Evolutionary conservation across 2,888 invertebrate genomes (phyloP).

Genomic region (Allophyes oxyacanthae): DNA sequence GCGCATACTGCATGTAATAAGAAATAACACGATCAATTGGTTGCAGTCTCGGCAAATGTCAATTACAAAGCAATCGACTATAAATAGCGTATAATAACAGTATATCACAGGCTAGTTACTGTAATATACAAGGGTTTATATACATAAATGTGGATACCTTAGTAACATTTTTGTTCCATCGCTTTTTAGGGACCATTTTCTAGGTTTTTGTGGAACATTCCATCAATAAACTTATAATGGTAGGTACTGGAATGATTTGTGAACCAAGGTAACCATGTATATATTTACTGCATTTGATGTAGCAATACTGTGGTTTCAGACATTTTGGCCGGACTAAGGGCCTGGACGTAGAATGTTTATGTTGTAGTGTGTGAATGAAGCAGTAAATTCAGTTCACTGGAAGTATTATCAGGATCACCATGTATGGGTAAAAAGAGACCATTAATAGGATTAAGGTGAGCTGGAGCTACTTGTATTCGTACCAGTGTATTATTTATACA

Average conservation of each 20-base stretch:
- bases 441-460: conserved; percentile 34
- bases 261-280: no score
- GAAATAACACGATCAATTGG: conserved; percentile 55
- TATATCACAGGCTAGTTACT: conserved; percentile 68
- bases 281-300: conserved; percentile 31
- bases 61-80: conserved; percentile 71
- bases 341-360: conserved; percentile 31
- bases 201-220: no score
- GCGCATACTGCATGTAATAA: conserved; percentile 29
- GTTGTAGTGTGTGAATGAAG: conserved; percentile 38
- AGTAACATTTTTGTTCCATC: no score
- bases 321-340: conserved; percentile 39
- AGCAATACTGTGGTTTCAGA: conserved; percentile 6
- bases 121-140: conserved; percentile 38
- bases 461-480: conserved; percentile 7
- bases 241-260: no score
- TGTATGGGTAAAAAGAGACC: conserved; percentile 38
- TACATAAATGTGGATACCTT: no score
- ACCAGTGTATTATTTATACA: conserved; percentile 14
- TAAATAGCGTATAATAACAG: conserved; percentile 68
- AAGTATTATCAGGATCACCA: conserved; percentile 31
- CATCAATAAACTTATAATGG: no score
- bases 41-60: conserved; percentile 64
- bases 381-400: conserved; percentile 37
- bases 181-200: no score